Evolutionary conservation across 2,888 invertebrate genomes (phyloP), one percentile per base, ranked within the genome.

Genomic region (Saturnia pavonia): DNA sequence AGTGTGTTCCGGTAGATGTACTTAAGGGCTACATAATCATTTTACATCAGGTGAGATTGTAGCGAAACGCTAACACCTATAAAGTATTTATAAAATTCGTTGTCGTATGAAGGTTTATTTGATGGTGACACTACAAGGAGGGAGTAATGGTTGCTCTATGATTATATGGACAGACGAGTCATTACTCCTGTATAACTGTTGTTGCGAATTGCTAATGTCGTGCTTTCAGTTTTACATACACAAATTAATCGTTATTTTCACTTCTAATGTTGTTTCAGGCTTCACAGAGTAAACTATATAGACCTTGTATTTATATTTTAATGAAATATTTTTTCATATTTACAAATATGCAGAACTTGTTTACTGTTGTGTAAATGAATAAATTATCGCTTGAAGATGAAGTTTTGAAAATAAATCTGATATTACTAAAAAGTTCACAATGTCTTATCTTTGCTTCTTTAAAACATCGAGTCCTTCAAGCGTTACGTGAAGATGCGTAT

Each of bases 141-240:
- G 88, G 86, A 88, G 90, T 91, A 91, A 92, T 92, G 89, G 89
- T 86, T 88, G 92, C 90, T 92, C 92, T 93, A 94, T 93, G 93
- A 93, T 93, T 93, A 94, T 93, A 93, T 92, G 93, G 93, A 94
- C 93, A 92, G 93, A 91, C 91, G 92, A 93, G 91, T 91, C 93
- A 91, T 93, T 94, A 93, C 92, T 90, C 90, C 90, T 82, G 85
- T 88, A 88, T 92, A 93, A 94, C 93, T 93, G 93, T 92, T 91
- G 92, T 92, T 91, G 88, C 87, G 91, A 92, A 91, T 92, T 90
- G 91, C 91, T 93, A 92, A 93, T 92, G 91, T 87, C 82, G 83
- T 86, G 84, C 88, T 89, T 86, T 84, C 86, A 91, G 88, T 91
- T 91, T 91, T 91, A 90, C 88, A 90, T 87, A 86, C 84, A 85